Conservation (phyloP, 1,140 invertebrate genomes). For the Pseudobourletiella spinata region DNA sequence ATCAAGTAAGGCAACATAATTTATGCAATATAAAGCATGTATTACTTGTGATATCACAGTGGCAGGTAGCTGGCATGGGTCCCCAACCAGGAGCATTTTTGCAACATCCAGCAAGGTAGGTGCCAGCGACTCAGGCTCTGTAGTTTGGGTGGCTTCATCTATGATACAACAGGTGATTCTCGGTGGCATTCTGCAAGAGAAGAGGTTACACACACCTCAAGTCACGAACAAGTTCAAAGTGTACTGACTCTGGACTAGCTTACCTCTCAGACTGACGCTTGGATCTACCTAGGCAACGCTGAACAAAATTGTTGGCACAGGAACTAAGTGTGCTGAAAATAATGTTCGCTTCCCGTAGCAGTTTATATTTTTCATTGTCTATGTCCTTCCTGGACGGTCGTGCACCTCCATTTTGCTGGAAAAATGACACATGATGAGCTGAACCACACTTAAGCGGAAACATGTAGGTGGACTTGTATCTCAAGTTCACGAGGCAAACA, state of each 20-base stretch:
- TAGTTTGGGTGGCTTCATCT: constrained; percentile 82
- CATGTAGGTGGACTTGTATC: too few species aligned
- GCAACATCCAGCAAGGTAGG: constrained; percentile 63
- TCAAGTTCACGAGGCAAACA: too few species aligned
- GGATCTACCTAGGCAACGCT: too few species aligned
- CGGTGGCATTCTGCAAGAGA: neutral
- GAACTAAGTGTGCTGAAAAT: constrained; percentile 20
- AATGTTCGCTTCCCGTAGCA: neutral
- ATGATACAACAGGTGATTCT: constrained; percentile 72
- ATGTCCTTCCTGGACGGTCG: neutral
- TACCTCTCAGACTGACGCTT: too few species aligned
- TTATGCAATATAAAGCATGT: neutral
- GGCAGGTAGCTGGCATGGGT: constrained; percentile 75
- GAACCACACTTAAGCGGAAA: too few species aligned
- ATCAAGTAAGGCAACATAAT: neutral
- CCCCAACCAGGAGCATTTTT: constrained; percentile 75
- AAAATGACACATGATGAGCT: too few species aligned
- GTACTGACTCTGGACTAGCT: too few species aligned
- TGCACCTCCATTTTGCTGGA: neutral
- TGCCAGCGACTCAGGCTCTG: constrained; percentile 69
- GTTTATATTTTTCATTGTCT: neutral
- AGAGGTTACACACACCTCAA: neutral
- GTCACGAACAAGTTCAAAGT: neutral
- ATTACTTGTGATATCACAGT: constrained; percentile 55
- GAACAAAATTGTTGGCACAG: too few species aligned